A percentile compares a stretch with the other conserved stretches of the same genome.
These are phyloP conservation scores for Caenorhabditis sulstoni DNA, from an alignment of 2,888 invertebrate genomes.

Conservation along the genomic window DNA sequence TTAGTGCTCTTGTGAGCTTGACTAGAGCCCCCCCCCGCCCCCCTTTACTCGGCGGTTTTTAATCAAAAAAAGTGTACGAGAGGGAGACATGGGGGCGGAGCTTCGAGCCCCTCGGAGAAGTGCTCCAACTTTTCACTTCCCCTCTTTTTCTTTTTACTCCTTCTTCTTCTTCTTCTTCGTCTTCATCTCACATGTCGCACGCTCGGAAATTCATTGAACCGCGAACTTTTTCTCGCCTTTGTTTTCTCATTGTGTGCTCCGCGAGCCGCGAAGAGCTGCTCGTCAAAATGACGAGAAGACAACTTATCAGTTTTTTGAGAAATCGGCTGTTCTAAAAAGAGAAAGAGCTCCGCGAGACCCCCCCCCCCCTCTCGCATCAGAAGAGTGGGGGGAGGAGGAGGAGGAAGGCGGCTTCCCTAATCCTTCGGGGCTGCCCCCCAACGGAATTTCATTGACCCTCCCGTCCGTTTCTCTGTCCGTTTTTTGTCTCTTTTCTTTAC, in stretches of 20 bases:
- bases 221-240: conserved; percentile 6
- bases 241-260: not conserved
- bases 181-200: conserved; percentile 4
- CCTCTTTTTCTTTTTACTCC: not conserved
- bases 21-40: not conserved
- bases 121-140: conserved; percentile 28
- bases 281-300: conserved; percentile 9
- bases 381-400: not conserved
- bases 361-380: too few relatives aligned
- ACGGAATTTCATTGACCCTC: conserved; percentile 56
- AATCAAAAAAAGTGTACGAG: conserved; percentile 31
- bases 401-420: not conserved
- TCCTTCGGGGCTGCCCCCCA: conserved; percentile 33
- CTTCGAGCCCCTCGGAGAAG: not conserved
- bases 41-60: conserved; percentile 19
- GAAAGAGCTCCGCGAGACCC: too few relatives aligned
- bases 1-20: conserved; percentile 8
- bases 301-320: conserved; percentile 34
- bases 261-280: not conserved
- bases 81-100: not conserved
- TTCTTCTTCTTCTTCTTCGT: too few relatives aligned
- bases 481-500: conserved; percentile 25
- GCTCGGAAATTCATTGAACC: conserved; percentile 18
- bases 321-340: conserved; percentile 9
- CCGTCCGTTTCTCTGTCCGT: conserved; percentile 9